Evolutionary conservation across 2,113 vertebrate genomes (phyloP).

Genomic region (Anguilla rostrata): DNA sequence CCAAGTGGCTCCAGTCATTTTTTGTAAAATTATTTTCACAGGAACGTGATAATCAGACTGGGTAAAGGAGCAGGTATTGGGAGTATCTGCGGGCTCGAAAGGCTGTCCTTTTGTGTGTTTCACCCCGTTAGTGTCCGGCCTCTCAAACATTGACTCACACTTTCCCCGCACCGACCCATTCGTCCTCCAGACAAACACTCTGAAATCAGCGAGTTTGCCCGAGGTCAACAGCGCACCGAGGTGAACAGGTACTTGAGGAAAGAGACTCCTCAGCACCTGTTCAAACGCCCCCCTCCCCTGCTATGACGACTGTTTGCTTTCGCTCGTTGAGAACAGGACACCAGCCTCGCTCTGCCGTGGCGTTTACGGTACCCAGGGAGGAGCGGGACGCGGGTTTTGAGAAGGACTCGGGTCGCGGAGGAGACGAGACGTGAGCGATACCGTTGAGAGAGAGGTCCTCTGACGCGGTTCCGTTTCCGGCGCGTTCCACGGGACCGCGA

Average conservation of each 20-base stretch:
- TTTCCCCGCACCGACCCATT: not conserved
- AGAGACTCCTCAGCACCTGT: constrained; percentile 57
- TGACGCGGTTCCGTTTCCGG: not conserved
- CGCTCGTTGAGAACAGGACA: constrained; percentile 46
- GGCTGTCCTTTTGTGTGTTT: not conserved
- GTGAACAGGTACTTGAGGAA: constrained; percentile 40
- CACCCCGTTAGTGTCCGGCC: not conserved
- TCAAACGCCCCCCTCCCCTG: constrained; percentile 59
- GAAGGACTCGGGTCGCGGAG: not conserved
- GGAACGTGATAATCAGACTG: not conserved
- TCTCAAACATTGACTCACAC: not conserved
- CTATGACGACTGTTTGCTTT: constrained; percentile 51
- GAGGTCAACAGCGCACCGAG: constrained; percentile 37
- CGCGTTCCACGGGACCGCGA: not conserved
- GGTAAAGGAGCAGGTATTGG: not conserved
- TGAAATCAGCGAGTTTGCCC: constrained; percentile 44
- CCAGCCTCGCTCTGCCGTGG: constrained; percentile 31
- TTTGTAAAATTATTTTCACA: not conserved
- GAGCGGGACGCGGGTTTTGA: not conserved
- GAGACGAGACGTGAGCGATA: constrained; percentile 13
- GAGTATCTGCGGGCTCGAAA: not conserved
- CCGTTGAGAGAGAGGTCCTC: not conserved
- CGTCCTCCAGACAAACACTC: not conserved
- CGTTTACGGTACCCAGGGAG: constrained; percentile 19
- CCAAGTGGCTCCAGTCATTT: not conserved